Evolutionary conservation across 2,797 vertebrate species (phyloP).

Genomic region (Holocentrus rufus): DNA sequence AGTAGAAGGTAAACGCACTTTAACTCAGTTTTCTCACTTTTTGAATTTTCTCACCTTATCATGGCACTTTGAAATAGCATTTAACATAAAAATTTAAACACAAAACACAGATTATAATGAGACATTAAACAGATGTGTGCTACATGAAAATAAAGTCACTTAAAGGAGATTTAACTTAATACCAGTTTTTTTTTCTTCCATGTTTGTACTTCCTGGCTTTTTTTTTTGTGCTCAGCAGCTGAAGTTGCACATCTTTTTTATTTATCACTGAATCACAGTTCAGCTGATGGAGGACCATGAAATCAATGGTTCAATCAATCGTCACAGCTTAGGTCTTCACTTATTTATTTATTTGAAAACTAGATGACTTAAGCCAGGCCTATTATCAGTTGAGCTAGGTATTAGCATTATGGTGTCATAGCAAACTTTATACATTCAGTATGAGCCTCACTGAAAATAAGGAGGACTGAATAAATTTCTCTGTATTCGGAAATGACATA

Average conservation of each 20-base stretch:
- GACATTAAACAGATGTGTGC: too few relatives aligned
- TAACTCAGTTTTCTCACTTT: not conserved
- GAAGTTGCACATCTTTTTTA: constrained; percentile 3
- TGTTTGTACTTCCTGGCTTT: too few relatives aligned
- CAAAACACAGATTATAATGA: too few relatives aligned
- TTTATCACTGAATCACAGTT: too few relatives aligned
- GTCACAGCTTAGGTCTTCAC: not conserved
- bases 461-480: constrained; percentile 17
- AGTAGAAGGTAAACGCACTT: not conserved
- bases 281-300: not conserved
- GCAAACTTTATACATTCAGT: constrained; percentile 36
- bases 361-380: constrained; percentile 4
- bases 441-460: constrained; percentile 32
- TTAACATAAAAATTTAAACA: too few relatives aligned
- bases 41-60: not conserved
- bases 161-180: too few relatives aligned
- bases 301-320: not conserved
- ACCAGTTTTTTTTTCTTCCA: too few relatives aligned
- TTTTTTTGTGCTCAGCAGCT: not conserved
- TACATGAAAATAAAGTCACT: too few relatives aligned
- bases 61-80: too few relatives aligned
- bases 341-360: constrained; percentile 6
- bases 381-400: constrained; percentile 3
- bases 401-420: not conserved
- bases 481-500: constrained; percentile 32